Base-by-base conservation (phyloP, 2,797 vertebrate species). In the Gadopsis marmoratus region DNA sequence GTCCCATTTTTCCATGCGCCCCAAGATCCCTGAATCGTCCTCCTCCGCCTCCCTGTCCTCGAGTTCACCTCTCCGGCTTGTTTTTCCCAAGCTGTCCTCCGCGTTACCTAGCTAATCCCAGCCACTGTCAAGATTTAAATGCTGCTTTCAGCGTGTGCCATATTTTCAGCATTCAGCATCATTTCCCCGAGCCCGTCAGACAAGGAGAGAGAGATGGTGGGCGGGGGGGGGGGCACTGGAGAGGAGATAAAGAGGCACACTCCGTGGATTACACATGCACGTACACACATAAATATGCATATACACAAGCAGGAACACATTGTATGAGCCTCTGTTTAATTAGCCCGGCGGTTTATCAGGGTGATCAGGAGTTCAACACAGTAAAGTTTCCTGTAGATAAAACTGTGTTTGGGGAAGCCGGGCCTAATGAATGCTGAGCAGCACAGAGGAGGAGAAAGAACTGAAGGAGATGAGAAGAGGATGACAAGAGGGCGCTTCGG, bases 111-210 rank as follows among this genome's bases (percentile, higher is more conserved):
- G 88, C 83, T 95, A 95, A 95, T 96, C 94, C 93, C 90, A 91
- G 91, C 84, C 85, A 95, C 94, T 94, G 94, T 94, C 93, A 90
- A 93, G 92, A 94, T 94, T 93, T 94, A 92, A 94, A 95, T 89
- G 88, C 83, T 92, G 90, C 91, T 93, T 94, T 94, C 93, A 93
- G 84, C 78, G 75, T 77, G 84, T 91, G 91, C 90, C 92, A 92
- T 90, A 94, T 93, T 94, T 92, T 84, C 88, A 86, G 86, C 84
- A 91, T 92, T 93, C 88, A 89, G 84, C 92, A 93, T 91, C 91
- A 90, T 93, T 91, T 92, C 91, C 87, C 90, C 84, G 91, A 92
- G 92, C 90, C 88, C 90, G 76, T 88, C 91, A 91, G 91, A 93
- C 90, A 92, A 90, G 93, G 86, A 85, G 76, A 90, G 77, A 68